Percentiles rank a stretch among this genome's conserved stretches.
Conservation (phyloP, 64 coral and sea anemone genomes). For the Stichodactyla mertensii region DNA sequence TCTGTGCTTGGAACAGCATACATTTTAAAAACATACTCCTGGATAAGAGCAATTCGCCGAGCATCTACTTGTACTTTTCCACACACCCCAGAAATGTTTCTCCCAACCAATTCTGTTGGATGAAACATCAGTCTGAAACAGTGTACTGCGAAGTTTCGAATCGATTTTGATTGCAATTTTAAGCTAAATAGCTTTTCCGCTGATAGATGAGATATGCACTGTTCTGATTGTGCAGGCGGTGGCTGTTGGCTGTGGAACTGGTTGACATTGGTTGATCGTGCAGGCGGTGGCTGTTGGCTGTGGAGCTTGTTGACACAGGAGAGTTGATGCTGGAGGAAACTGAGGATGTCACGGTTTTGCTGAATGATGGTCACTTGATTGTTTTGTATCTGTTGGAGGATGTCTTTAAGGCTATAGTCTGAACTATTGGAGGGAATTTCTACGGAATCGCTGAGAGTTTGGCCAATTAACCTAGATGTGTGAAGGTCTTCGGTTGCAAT, state of each 20-base stretch:
- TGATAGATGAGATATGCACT: constrained; percentile 14
- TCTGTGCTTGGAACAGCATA: constrained; percentile 32
- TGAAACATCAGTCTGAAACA: constrained; percentile 32
- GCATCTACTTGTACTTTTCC: constrained; percentile 47
- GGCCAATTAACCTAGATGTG: not conserved
- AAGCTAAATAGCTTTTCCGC: constrained; percentile 28
- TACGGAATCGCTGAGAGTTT: not conserved
- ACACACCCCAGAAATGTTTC: constrained; percentile 37
- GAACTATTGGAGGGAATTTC: not conserved
- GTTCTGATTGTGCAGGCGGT: not conserved
- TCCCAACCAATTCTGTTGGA: constrained; percentile 23
- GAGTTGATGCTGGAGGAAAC: not conserved
- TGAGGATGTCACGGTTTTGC: not conserved
- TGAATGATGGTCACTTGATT: not conserved
- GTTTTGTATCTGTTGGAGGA: not conserved
- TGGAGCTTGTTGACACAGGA: not conserved
- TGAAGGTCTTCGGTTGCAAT: not conserved
- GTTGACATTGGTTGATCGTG: not conserved
- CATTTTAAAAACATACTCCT: constrained; percentile 41
- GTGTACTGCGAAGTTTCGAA: constrained; percentile 36
- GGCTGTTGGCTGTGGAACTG: not conserved
- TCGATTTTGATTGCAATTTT: constrained; percentile 17
- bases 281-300: not conserved
- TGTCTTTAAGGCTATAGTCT: not conserved
- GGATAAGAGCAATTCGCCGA: constrained; percentile 33